These are phyloP conservation scores for Porites cylindrica DNA, from an alignment of 92 coral and sea anemone species.

Conservation along the genomic window DNA sequence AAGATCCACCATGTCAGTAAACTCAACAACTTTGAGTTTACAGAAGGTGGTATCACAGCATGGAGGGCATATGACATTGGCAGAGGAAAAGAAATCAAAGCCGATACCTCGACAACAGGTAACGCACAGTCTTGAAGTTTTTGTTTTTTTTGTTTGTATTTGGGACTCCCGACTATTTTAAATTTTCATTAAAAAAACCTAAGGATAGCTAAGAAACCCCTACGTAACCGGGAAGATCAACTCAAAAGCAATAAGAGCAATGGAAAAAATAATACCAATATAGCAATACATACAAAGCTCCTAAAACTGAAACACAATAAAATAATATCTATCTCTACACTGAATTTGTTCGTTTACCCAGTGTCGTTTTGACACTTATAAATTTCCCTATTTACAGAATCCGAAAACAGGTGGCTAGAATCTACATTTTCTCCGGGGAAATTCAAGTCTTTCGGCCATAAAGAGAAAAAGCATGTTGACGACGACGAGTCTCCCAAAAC, in stretches of 20 bases:
- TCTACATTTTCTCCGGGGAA: constrained; percentile 1
- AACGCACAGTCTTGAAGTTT: not conserved
- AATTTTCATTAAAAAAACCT: no score
- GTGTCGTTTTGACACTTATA: not conserved
- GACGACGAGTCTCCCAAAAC: no score
- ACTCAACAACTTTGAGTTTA: not conserved
- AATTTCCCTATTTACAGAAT: not conserved
- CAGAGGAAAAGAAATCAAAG: constrained; percentile 45
- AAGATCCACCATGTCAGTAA: constrained; percentile 7
- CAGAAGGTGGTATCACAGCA: constrained; percentile 3
- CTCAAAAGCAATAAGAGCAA: no score
- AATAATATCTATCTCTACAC: no score
- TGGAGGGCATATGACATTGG: constrained; percentile 56
- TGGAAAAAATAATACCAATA: not conserved
- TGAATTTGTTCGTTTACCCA: no score
- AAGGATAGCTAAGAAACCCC: no score
- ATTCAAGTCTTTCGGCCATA: not conserved
- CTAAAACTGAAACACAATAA: no score
- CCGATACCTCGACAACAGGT: constrained; percentile 34
- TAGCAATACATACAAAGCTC: no score
- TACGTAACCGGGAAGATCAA: not conserved
- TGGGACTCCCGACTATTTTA: not conserved
- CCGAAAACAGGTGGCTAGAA: not conserved
- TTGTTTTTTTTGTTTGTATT: not conserved
- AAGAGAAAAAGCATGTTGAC: not conserved